Evolutionary conservation across 2,113 vertebrate species (phyloP).

Genomic region (Brachyhypopomus gauderio): DNA sequence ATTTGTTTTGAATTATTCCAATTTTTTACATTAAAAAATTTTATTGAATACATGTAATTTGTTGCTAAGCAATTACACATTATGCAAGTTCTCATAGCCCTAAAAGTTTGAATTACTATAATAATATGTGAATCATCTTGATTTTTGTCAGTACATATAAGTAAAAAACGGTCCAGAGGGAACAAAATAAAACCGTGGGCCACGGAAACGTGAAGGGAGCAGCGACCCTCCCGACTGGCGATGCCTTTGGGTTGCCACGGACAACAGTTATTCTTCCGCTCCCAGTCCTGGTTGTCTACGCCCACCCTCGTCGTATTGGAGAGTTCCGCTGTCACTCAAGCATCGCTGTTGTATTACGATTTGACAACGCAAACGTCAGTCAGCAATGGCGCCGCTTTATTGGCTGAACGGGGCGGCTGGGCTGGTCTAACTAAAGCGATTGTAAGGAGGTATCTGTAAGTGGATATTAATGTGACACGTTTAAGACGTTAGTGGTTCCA

Average conservation of each 20-base stretch:
- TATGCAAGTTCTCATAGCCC: too few relatives aligned
- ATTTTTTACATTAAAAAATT: too few relatives aligned
- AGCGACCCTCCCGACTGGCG: conserved; percentile 2
- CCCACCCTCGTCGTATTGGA: conserved; percentile 9
- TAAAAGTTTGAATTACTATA: too few relatives aligned
- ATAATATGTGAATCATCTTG: too few relatives aligned
- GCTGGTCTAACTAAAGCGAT: conserved; percentile 51
- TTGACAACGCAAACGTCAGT: conserved; percentile 13
- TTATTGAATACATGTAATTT: too few relatives aligned
- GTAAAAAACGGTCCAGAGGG: not conserved
- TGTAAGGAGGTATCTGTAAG: conserved; percentile 23
- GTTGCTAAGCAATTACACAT: too few relatives aligned
- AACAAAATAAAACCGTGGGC: not conserved
- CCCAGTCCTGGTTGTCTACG: conserved; percentile 24
- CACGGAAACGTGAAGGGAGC: not conserved
- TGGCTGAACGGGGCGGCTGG: not conserved
- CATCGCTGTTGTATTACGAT: conserved; percentile 37
- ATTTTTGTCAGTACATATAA: too few relatives aligned
- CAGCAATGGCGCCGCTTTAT: not conserved
- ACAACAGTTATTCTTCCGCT: conserved; percentile 45
- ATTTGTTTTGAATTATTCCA: too few relatives aligned
- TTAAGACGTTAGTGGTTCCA: not conserved
- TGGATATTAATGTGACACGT: conserved; percentile 30
- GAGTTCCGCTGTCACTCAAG: not conserved
- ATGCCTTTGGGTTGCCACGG: conserved; percentile 38